These are phyloP conservation scores for Cheilosia vernalis DNA, from an alignment of 2,888 invertebrate genomes.

Conservation along the genomic window DNA sequence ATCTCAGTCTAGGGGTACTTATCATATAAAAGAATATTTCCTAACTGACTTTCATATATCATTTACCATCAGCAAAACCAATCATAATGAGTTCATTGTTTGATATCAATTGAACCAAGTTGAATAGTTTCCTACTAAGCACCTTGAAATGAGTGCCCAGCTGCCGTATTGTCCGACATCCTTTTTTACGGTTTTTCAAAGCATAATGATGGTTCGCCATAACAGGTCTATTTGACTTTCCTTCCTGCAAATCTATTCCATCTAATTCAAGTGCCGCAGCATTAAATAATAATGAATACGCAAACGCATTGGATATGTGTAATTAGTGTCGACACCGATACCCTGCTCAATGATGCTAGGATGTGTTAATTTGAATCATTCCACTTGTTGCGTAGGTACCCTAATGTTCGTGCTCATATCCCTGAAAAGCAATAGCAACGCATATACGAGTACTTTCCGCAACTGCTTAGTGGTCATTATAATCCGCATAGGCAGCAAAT, in stretches of 20 bases:
- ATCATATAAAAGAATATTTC: too few species aligned
- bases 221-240: background rate
- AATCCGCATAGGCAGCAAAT: background rate
- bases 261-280: slow-evolving; percentile 3
- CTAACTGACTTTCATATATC: too few species aligned
- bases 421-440: background rate
- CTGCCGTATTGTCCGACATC: too few species aligned
- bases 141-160: too few species aligned
- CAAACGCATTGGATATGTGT: slow-evolving; percentile 16
- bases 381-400: slow-evolving; percentile 2
- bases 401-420: background rate
- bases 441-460: background rate
- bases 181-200: too few species aligned
- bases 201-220: too few species aligned
- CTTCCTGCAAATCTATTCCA: background rate
- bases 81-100: too few species aligned
- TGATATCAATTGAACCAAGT: too few species aligned
- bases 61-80: too few species aligned
- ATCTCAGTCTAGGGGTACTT: too few species aligned
- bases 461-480: background rate
- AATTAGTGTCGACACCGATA: slow-evolving; percentile 24
- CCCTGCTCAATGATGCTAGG: background rate
- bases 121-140: too few species aligned
- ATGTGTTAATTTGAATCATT: background rate
- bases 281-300: slow-evolving; percentile 5